Base-by-base conservation (phyloP, 1,140 invertebrate genomes). In the Octopus sinensis region DNA sequence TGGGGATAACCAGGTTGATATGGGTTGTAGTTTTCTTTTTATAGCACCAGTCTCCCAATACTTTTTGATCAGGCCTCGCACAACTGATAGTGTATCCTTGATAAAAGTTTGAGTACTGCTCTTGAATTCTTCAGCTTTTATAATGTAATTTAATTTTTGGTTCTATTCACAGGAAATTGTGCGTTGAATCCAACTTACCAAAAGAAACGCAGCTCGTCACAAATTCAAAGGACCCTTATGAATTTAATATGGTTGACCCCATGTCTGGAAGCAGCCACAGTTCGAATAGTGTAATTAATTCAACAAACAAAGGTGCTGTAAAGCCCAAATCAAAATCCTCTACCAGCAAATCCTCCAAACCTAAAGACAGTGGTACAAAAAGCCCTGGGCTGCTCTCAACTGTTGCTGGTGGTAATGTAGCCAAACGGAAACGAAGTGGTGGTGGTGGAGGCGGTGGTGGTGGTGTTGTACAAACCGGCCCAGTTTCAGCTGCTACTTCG, bases 141-240 rank as follows among this genome's bases (percentile, higher is more conserved):
- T 43, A 43, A 43, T 43, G 30, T 43, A 43, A 43, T 43, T 43
- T 43, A 43, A 1, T 43, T 43, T 43, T 43, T 3, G 30, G 30
- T 43, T 43, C 30, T 43, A 43, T 82, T 43, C 85, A 43, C 85
- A 90, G 89, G 77, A 90, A 90, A 86, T 81, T 88, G 71, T 90
- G 89, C 86, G 85, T 90, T 52, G 89, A 90, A 83, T 87, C 88
- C 9, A 88, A 88, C 79, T 80, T 89, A 54, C 88, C 88, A 9
- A 87, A 88, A 78, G 89, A 90, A 78, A 79, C 85, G 53, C 87
- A 88, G 76, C 77, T 83, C 76, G 30, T 78, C 4, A 84, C 83
- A 56, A 86, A 84, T 78, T 86, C 86, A 52, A 85, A 87, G 78
- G 89, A 90, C 82, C 89, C 89, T 0, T 90, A 90, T 83, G 89